A percentile compares a stretch with the other conserved stretches of the same genome.
Evolutionary conservation across 2,113 vertebrate species (phyloP).

Genomic region (Nicator chloris): DNA sequence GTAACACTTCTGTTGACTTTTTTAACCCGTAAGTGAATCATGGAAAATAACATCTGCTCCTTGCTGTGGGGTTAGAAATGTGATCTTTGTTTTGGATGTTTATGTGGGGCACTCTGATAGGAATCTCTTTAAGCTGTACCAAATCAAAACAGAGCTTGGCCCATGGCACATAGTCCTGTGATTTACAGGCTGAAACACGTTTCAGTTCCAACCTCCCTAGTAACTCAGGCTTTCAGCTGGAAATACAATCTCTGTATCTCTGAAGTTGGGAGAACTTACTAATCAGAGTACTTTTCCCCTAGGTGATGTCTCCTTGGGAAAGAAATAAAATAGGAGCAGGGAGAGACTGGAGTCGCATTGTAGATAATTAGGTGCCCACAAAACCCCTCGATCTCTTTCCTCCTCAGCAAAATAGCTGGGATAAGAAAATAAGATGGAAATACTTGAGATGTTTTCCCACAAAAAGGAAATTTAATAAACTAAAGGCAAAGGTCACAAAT

Average conservation of each 20-base stretch:
- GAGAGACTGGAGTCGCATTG: background rate
- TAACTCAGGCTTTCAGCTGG: slow-evolving; percentile 17
- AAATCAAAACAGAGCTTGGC: slow-evolving; percentile 48
- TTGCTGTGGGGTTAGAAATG: slow-evolving; percentile 10
- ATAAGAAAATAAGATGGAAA: background rate
- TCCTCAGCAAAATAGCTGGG: background rate
- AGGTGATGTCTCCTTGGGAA: slow-evolving; percentile 6
- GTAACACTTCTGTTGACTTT: slow-evolving; percentile 30
- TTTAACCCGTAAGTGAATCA: slow-evolving; percentile 25
- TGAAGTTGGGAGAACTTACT: background rate
- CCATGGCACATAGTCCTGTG: background rate
- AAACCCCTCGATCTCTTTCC: background rate
- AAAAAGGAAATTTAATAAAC: background rate
- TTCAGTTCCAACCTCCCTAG: slow-evolving; percentile 6
- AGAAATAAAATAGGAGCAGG: background rate
- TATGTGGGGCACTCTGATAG: slow-evolving; percentile 7
- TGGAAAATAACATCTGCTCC: slow-evolving; percentile 51
- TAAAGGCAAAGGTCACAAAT: background rate
- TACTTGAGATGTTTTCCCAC: background rate
- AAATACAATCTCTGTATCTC: slow-evolving; percentile 7
- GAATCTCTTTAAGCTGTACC: slow-evolving; percentile 24
- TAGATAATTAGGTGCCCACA: background rate
- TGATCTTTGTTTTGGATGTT: slow-evolving; percentile 30
- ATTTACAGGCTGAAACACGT: slow-evolving; percentile 52
- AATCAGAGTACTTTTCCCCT: background rate